Conservation (phyloP, 2,888 invertebrate genomes). For the Amorpha juglandis region DNA sequence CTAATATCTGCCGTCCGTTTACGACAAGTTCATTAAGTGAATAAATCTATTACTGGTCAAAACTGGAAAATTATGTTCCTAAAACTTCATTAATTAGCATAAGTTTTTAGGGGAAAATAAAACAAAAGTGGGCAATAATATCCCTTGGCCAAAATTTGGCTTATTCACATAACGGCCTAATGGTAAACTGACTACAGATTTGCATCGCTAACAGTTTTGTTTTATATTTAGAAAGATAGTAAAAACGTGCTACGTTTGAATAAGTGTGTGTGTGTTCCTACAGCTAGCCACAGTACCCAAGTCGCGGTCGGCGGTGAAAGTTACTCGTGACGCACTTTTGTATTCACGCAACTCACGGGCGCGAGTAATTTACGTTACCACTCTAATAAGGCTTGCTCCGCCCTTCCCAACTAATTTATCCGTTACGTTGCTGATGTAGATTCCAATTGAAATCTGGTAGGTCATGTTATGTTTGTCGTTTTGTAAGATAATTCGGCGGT, state of each 20-base stretch:
- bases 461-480: conserved; percentile 57
- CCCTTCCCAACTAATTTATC: conserved; percentile 53
- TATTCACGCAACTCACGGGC: conserved; percentile 67
- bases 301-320: conserved; percentile 75
- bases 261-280: conserved; percentile 16
- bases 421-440: conserved; percentile 46
- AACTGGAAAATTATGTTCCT: no score
- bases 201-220: neutral
- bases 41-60: no score
- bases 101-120: no score
- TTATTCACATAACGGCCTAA: no score
- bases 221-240: neutral
- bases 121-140: no score
- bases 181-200: neutral
- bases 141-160: no score
- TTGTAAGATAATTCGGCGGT: conserved; percentile 64
- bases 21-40: no score
- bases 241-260: neutral
- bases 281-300: conserved; percentile 29
- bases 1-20: no score
- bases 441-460: conserved; percentile 52
- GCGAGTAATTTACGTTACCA: conserved; percentile 66
- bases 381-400: conserved; percentile 55
- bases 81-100: no score
- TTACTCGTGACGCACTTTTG: conserved; percentile 78